A percentile compares a stretch with the other conserved stretches of the same genome.
Evolutionary conservation across 2,113 vertebrate species (phyloP).

Genomic region (Perognathus longimembris): DNA sequence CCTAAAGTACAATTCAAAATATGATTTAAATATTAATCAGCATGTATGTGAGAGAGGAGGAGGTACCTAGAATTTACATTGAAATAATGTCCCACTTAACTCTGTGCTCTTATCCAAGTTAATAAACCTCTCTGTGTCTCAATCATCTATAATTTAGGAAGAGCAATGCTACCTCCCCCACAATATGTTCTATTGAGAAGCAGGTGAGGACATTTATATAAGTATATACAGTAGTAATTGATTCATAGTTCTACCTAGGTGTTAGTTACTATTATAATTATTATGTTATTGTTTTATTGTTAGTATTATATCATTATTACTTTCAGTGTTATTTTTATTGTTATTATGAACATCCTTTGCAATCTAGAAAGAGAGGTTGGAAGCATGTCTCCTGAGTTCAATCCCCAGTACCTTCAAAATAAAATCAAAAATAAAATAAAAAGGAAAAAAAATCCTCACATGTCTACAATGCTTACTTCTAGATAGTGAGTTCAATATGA

Average conservation of each 20-base stretch:
- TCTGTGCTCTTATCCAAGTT: not conserved
- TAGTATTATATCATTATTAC: not conserved
- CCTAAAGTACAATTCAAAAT: not conserved
- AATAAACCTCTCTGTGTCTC: not conserved
- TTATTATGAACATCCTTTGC: not conserved
- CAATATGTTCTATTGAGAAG: not conserved
- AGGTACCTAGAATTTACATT: not conserved
- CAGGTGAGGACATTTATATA: not conserved
- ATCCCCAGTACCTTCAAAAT: too few species aligned
- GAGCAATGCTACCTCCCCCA: not conserved
- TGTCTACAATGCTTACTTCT: not conserved
- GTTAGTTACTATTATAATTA: not conserved
- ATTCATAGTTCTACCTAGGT: not conserved
- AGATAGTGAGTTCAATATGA: not conserved
- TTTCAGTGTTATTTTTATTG: not conserved
- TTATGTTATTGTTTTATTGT: not conserved
- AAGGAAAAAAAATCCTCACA: not conserved
- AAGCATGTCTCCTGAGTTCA: too few species aligned
- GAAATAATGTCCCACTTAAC: not conserved
- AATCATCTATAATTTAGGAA: not conserved
- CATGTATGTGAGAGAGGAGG: not conserved
- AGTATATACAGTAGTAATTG: not conserved
- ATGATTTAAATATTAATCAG: slow-evolving; percentile 40
- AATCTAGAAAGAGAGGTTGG: not conserved
- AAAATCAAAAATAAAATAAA: too few species aligned